Evolutionary conservation across 1,140 invertebrate species (phyloP).

Genomic region (Ridgeia piscesae): DNA sequence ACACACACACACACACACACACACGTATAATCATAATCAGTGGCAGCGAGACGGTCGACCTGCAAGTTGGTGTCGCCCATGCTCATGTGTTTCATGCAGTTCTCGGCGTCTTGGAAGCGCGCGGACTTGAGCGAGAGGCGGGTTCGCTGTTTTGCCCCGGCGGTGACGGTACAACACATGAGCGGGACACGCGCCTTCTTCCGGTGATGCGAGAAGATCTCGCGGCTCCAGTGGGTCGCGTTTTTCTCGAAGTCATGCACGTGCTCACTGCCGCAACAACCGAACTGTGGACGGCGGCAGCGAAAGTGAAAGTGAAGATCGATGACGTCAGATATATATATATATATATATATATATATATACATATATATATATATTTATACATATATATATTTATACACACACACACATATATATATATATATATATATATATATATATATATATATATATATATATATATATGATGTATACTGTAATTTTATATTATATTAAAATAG

Average conservation of each 20-base stretch:
- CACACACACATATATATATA: no score
- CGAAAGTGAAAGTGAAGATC: neutral
- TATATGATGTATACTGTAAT: no score
- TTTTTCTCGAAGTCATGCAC: neutral
- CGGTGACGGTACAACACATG: neutral
- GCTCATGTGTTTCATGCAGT: neutral
- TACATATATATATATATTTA: no score
- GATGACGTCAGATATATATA: neutral
- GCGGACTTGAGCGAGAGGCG: neutral
- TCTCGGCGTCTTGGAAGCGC: neutral
- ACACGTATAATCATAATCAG: neutral
- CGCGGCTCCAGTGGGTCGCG: neutral
- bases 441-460: no score
- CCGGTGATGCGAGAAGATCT: neutral
- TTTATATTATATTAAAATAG: no score
- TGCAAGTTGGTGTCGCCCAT: neutral
- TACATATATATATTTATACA: no score
- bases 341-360: no score
- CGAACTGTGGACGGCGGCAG: neutral
- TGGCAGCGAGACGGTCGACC: neutral
- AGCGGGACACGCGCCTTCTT: neutral
- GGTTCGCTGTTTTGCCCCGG: no score
- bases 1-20: no score
- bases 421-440: no score
- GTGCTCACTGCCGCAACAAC: neutral